Percentiles rank a stretch among this genome's conserved stretches.
phyloP scores from a whole-genome alignment of 2,888 invertebrate species.

The Hedychridium roseum region DNA sequence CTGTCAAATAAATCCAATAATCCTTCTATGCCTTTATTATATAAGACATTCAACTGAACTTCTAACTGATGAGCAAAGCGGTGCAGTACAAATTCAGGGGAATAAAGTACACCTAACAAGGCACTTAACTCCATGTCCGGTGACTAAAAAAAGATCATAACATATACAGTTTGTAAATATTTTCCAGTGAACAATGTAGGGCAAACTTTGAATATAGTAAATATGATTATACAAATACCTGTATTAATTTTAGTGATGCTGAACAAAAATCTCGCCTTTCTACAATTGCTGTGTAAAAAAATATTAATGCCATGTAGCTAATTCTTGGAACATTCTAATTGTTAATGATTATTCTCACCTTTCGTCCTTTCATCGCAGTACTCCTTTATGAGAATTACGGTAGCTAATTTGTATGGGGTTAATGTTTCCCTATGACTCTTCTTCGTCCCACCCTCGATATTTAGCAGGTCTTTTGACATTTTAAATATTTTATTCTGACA shows the following conservation, averaged over 20 bases:
- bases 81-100: slow-evolving; percentile 69
- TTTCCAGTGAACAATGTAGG: too few species aligned
- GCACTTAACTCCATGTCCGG: slow-evolving; percentile 80
- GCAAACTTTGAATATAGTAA: too few species aligned
- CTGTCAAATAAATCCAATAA: slow-evolving; percentile 71
- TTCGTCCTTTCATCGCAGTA: slow-evolving; percentile 73
- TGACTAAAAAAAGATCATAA: slow-evolving; percentile 64
- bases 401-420: slow-evolving; percentile 83
- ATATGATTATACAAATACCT: too few species aligned
- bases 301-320: neutral
- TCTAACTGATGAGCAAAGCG: slow-evolving; percentile 71
- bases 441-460: slow-evolving; percentile 55
- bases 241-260: slow-evolving; percentile 79
- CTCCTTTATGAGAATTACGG: slow-evolving; percentile 78
- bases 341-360: slow-evolving; percentile 52
- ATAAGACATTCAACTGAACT: slow-evolving; percentile 68
- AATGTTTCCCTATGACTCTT: slow-evolving; percentile 69
- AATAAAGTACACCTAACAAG: slow-evolving; percentile 71
- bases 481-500: slow-evolving; percentile 28
- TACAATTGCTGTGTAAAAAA: slow-evolving; percentile 64
- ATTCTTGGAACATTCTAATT: neutral
- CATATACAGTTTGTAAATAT: slow-evolving; percentile 12
- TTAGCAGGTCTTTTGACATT: slow-evolving; percentile 59
- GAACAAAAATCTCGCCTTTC: slow-evolving; percentile 82
- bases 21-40: slow-evolving; percentile 67